A percentile compares a stretch with the other conserved stretches of the same genome.
phyloP scores from a whole-genome alignment of 2,797 vertebrate species.

The Macrochelys suwanniensis region DNA sequence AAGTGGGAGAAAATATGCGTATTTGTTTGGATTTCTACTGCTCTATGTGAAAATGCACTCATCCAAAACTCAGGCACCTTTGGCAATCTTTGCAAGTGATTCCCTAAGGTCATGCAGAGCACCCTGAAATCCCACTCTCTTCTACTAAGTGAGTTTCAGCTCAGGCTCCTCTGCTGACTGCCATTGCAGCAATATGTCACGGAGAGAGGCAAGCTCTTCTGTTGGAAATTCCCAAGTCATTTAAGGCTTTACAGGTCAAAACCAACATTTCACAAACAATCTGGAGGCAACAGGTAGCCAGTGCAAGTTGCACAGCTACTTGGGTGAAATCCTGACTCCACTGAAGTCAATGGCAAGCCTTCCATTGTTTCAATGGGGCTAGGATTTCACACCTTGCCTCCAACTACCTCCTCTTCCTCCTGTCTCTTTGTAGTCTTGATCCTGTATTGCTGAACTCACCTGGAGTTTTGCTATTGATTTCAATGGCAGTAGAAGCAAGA shows the following conservation, averaged over 20 bases:
- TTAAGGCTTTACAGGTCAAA: background rate
- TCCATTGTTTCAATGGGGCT: background rate
- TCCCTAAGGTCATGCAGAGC: background rate
- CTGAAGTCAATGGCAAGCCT: background rate
- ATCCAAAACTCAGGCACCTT: background rate
- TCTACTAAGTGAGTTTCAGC: background rate
- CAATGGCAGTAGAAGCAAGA: background rate
- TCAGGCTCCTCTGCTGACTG: background rate
- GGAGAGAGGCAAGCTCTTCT: background rate
- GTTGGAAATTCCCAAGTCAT: background rate
- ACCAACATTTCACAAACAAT: background rate
- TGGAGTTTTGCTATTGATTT: background rate
- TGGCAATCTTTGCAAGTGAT: background rate
- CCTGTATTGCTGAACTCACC: background rate
- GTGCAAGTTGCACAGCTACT: background rate
- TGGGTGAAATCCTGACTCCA: background rate
- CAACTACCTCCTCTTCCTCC: background rate
- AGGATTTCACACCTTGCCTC: background rate
- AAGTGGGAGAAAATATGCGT: background rate
- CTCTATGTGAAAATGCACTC: background rate
- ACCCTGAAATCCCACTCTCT: background rate
- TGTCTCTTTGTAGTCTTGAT: background rate
- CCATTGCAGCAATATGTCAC: background rate
- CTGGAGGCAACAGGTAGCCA: background rate
- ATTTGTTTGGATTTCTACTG: background rate